Conservation (phyloP, 2,797 vertebrate genomes). For the Cossypha niveicapilla region DNA sequence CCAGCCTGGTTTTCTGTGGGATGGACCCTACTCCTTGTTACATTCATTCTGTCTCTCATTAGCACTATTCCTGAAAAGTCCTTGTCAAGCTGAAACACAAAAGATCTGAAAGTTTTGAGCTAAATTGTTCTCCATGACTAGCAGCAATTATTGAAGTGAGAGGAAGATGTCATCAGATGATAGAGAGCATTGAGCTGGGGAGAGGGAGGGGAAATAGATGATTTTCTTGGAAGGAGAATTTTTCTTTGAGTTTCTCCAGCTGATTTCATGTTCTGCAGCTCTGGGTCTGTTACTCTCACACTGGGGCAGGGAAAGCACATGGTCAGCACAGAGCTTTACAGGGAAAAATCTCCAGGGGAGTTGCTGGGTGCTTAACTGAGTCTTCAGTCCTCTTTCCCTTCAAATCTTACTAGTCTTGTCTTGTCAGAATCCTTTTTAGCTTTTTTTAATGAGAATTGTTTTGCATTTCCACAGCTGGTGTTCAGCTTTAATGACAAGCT, state of each 20-base stretch:
- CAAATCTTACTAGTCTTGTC: neutral
- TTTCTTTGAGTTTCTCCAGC: neutral
- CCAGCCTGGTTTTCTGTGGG: neutral
- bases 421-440: neutral
- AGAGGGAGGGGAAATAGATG: neutral
- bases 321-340: neutral
- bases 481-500: constrained; percentile 90
- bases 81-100: neutral
- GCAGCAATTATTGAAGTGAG: neutral
- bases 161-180: neutral
- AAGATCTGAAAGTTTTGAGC: neutral
- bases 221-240: neutral
- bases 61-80: neutral
- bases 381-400: neutral
- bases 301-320: neutral
- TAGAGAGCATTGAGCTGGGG: neutral
- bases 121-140: neutral
- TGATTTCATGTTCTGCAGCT: neutral
- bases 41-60: neutral
- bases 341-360: rapidly evolving
- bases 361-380: neutral
- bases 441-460: neutral
- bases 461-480: constrained; percentile 77
- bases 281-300: neutral
- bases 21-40: rapidly evolving